These are phyloP conservation scores for Hemitrygon akajei DNA, from an alignment of 2,797 vertebrate genomes.

Conservation along the genomic window DNA sequence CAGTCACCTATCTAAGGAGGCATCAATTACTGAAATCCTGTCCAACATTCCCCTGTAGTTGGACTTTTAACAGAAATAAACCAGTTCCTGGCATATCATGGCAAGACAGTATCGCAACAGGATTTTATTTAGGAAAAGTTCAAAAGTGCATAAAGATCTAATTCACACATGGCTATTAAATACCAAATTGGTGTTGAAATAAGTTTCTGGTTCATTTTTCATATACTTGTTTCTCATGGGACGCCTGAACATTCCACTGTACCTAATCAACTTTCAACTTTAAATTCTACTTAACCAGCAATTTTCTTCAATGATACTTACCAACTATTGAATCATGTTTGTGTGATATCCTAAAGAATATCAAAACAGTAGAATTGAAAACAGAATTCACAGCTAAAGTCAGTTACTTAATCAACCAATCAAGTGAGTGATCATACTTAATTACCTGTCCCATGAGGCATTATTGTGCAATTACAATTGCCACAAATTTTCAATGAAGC, in stretches of 20 bases:
- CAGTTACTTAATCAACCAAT: neutral
- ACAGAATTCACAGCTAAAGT: neutral
- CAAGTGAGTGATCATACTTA: neutral
- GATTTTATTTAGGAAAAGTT: neutral
- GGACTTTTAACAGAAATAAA: neutral
- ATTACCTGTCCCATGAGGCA: neutral
- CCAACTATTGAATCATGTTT: neutral
- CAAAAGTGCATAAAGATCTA: no score
- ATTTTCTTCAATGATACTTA: neutral
- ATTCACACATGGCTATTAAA: no score
- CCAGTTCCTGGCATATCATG: neutral
- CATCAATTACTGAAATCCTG: neutral
- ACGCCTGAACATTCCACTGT: neutral
- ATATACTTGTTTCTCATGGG: neutral
- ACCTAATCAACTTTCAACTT: neutral
- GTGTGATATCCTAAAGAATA: neutral
- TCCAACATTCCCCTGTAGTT: neutral
- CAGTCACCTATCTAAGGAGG: neutral
- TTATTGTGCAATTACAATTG: neutral
- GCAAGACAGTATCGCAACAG: neutral
- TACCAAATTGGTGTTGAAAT: no score
- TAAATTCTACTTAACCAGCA: neutral
- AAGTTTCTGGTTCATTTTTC: neutral
- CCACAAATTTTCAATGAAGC: neutral
- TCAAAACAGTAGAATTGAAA: neutral